Conservation (phyloP, 2,113 vertebrate species). For the Eulacestoma nigropectus region DNA sequence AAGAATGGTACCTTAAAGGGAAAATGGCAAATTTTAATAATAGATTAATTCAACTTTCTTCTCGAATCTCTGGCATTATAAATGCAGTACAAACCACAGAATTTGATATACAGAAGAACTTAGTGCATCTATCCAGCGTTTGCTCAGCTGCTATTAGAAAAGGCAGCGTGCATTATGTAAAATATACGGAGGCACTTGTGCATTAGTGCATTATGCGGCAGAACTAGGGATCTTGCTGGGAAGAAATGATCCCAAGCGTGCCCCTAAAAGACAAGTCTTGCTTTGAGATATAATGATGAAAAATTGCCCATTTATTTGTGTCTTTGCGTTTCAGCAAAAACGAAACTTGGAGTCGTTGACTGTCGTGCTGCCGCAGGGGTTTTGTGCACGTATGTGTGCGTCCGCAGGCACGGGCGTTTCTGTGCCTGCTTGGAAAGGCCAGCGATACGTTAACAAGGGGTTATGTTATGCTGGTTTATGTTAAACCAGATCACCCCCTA, state of each 20-base stretch:
- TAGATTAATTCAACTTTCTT: constrained; percentile 33
- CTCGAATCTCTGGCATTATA: constrained; percentile 2
- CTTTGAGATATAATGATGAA: constrained; percentile 79
- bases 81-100: not conserved
- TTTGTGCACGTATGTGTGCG: not conserved
- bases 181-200: not conserved
- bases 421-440: constrained; percentile 51
- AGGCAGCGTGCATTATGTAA: constrained; percentile 50
- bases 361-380: not conserved
- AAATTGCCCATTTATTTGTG: constrained; percentile 69
- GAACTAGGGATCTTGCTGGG: constrained; percentile 70
- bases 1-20: constrained; percentile 41
- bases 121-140: not conserved
- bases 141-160: constrained; percentile 40
- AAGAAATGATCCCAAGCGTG: constrained; percentile 76
- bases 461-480: constrained; percentile 79
- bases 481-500: constrained; percentile 81
- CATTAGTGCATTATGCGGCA: constrained; percentile 48
- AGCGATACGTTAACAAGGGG: constrained; percentile 74
- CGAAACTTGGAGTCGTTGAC: constrained; percentile 54
- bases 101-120: not conserved
- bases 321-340: constrained; percentile 59
- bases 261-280: constrained; percentile 71
- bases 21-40: constrained; percentile 31
- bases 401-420: not conserved